Conservation (phyloP, 2,113 vertebrate genomes). For the Seriola rivoliana region DNA sequence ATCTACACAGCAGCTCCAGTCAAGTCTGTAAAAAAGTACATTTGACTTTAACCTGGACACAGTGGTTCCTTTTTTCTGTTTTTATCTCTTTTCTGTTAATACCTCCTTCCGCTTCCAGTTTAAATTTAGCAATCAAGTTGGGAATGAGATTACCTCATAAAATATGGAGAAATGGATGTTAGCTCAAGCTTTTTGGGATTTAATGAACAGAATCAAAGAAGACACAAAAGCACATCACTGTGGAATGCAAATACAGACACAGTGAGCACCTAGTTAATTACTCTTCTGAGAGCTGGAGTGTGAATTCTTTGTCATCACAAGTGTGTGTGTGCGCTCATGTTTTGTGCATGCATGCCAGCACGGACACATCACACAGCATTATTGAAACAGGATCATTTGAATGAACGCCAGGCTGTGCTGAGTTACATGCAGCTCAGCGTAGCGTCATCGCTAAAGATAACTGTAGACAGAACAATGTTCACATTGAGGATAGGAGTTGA, state of each 20-base stretch:
- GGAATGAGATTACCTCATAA: background rate
- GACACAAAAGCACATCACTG: conserved; percentile 37
- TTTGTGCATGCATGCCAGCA: conserved; percentile 16
- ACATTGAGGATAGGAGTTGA: conserved; percentile 45
- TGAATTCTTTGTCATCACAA: background rate
- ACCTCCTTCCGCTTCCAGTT: conserved; percentile 25
- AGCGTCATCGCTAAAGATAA: conserved; percentile 54
- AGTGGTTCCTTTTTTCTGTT: background rate
- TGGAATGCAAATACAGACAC: conserved; percentile 46
- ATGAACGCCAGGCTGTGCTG: conserved; percentile 43
- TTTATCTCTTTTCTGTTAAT: too few relatives aligned
- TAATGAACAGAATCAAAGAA: conserved; percentile 53
- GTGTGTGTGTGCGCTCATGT: background rate
- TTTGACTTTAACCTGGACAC: background rate
- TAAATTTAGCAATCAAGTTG: background rate
- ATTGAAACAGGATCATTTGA: conserved; percentile 55
- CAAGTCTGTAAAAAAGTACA: background rate
- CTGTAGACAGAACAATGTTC: conserved; percentile 61
- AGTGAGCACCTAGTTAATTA: conserved; percentile 49
- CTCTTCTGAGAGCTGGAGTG: conserved; percentile 39
- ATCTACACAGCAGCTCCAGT: background rate
- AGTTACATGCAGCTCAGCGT: conserved; percentile 43
- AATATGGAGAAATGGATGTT: background rate
- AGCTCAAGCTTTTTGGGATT: conserved; percentile 29
- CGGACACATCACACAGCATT: conserved; percentile 47